Evolutionary conservation across 2,797 vertebrate genomes (phyloP), one percentile per base, ranked within the genome.

Genomic region (Alca torda): DNA sequence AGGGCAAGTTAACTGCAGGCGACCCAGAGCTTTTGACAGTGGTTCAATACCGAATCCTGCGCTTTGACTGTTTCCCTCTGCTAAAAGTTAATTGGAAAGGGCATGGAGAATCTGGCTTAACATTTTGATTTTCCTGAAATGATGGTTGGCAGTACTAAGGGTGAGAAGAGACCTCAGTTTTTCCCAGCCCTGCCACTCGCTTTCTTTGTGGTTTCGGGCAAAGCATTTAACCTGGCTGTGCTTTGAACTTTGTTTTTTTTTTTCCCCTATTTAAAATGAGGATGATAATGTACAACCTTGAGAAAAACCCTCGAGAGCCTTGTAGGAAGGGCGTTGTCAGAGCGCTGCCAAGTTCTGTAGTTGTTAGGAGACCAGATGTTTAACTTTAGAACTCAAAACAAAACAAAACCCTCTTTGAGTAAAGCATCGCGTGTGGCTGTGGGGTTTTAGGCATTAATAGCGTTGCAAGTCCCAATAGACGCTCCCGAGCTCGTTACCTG

Each of bases 291-390:
- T 5, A 8, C 53, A 80, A n/a, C 69, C 45, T 16, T 7, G 45
- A 50, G 65, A 50, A 46, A 30, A 69, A 11, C 39, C 59, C 45
- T 56, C 2, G 2, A 65, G 57, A 79, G 84, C 57, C 48, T 18
- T 8, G 15, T 31, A 53, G 91, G 89, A 93, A 90, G 91, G 91
- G 91, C 15, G 61, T 65, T 45, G 76, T 30, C 80, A 5, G 37
- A 3, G 61, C 2, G 10, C 54, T 46, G 67, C 86, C 83, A 5
- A 60, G 56, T 37, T 39, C 68, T 43, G 88, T 17, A 8, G 68
- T 3, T 14, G 45, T 50, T 11, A 24, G 16, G n/a, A 77, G n/a
- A 74, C 18, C 10, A 54, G 83, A 82, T 90, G 91, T 82, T 87
- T 78, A 63, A 61, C 48, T 84, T 51, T 2, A 33, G 33, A 7